A percentile compares a stretch with the other conserved stretches of the same genome.
Conservation (phyloP, 2,113 vertebrate species). For the Mobula hypostoma region DNA sequence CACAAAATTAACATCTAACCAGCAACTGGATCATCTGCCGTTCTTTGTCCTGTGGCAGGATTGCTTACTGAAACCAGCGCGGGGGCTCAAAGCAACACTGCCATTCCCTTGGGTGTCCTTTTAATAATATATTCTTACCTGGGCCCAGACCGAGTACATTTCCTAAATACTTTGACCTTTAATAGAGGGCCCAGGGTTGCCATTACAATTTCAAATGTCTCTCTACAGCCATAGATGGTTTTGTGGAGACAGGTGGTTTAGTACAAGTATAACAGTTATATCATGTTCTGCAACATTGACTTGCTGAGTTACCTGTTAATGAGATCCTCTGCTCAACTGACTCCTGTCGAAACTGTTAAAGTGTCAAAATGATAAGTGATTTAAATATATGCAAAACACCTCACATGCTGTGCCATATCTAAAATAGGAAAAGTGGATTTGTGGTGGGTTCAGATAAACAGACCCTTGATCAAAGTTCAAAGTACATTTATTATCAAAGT, state of each 20-base stretch:
- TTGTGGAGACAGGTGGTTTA: constrained; percentile 48
- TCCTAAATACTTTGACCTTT: constrained; percentile 62
- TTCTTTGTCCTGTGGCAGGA: constrained; percentile 45
- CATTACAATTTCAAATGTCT: constrained; percentile 55
- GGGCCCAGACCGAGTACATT: constrained; percentile 44
- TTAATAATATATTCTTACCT: constrained; percentile 55
- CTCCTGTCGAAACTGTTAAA: constrained; percentile 50
- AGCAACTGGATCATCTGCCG: constrained; percentile 40
- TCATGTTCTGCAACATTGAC: constrained; percentile 51
- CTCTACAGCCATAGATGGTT: constrained; percentile 48
- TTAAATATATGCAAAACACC: background rate
- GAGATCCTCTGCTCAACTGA: constrained; percentile 49
- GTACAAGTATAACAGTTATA: constrained; percentile 49
- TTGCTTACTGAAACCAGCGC: constrained; percentile 44
- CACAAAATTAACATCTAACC: background rate
- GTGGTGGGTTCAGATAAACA: constrained; percentile 45
- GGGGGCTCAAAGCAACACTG: constrained; percentile 51
- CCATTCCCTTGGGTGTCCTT: constrained; percentile 58
- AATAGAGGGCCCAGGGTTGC: constrained; percentile 49
- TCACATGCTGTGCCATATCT: background rate
- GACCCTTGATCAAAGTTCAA: constrained; percentile 19
- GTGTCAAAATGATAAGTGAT: constrained; percentile 39
- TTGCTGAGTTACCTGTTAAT: constrained; percentile 49
- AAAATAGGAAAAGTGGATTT: constrained; percentile 48
- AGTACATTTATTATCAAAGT: no score